A percentile compares a stretch with the other conserved stretches of the same genome.
These are phyloP conservation scores for Ormyrus thymus DNA, from an alignment of 2,888 invertebrate species.

Conservation along the genomic window DNA sequence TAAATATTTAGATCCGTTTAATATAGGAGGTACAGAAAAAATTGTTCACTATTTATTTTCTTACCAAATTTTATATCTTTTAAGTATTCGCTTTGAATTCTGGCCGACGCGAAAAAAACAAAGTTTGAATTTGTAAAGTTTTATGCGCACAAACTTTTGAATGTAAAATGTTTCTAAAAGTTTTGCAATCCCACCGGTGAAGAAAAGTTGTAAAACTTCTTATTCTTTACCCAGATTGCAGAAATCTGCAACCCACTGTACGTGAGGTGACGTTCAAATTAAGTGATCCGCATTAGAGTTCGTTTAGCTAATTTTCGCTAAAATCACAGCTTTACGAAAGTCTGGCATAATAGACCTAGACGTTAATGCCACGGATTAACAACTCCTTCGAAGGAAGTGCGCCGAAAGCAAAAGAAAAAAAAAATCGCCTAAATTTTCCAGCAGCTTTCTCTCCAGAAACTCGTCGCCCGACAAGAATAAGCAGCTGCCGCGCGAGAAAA, in stretches of 20 bases:
- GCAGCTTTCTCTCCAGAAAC: too few species aligned
- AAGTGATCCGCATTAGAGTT: constrained; percentile 47
- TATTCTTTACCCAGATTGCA: constrained; percentile 42
- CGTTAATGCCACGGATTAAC: constrained; percentile 18
- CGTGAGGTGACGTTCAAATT: constrained; percentile 36
- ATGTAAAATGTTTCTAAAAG: too few species aligned
- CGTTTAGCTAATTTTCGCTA: constrained; percentile 49
- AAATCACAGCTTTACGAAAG: constrained; percentile 50
- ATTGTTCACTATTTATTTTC: too few species aligned
- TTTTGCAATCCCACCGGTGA: neutral
- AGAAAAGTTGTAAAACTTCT: constrained; percentile 3
- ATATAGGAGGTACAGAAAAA: too few species aligned
- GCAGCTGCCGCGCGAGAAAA: too few species aligned
- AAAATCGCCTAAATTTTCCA: neutral
- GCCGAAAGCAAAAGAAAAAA: constrained; percentile 16
- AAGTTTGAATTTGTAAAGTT: too few species aligned
- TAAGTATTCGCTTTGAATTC: too few species aligned
- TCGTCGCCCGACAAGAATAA: too few species aligned
- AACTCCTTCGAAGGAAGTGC: neutral
- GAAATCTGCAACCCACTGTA: constrained; percentile 35
- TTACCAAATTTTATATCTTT: too few species aligned
- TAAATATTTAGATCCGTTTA: too few species aligned
- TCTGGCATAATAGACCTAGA: neutral
- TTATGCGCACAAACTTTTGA: too few species aligned
- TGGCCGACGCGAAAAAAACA: too few species aligned